A percentile compares a stretch with the other conserved stretches of the same genome.
Evolutionary conservation across 2,113 vertebrate species (phyloP).

Genomic region (Ellobius talpinus): DNA sequence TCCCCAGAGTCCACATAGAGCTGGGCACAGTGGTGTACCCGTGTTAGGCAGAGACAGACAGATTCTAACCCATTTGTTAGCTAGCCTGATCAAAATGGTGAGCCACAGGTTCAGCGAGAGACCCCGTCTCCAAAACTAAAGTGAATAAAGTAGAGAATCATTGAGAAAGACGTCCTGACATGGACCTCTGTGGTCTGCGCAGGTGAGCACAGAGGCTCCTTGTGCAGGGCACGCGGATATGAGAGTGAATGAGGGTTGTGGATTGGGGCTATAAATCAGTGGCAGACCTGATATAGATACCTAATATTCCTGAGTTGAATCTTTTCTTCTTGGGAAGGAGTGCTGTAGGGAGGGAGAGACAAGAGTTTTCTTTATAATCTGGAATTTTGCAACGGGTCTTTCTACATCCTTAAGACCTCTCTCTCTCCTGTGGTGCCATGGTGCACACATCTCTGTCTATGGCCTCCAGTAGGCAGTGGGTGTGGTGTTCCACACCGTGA

Average conservation of each 20-base stretch:
- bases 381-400: not conserved
- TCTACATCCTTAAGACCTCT: accelerated
- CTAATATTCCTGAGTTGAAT: no score
- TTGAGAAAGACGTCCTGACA: not conserved
- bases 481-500: not conserved
- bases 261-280: not conserved
- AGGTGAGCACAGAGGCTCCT: not conserved
- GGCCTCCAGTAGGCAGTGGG: not conserved
- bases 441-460: not conserved
- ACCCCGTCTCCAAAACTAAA: not conserved
- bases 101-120: not conserved
- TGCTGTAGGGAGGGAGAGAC: not conserved
- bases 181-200: not conserved
- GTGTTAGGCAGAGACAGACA: not conserved
- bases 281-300: not conserved
- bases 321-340: not conserved
- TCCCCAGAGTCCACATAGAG: not conserved
- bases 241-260: not conserved
- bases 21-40: not conserved
- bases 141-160: not conserved
- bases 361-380: not conserved
- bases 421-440: not conserved
- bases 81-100: not conserved
- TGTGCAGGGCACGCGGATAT: not conserved
- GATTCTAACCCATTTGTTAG: not conserved